Percentiles rank a stretch among this genome's conserved stretches.
Conservation (phyloP, 1,140 invertebrate genomes). For the Globodera rostochiensis region DNA sequence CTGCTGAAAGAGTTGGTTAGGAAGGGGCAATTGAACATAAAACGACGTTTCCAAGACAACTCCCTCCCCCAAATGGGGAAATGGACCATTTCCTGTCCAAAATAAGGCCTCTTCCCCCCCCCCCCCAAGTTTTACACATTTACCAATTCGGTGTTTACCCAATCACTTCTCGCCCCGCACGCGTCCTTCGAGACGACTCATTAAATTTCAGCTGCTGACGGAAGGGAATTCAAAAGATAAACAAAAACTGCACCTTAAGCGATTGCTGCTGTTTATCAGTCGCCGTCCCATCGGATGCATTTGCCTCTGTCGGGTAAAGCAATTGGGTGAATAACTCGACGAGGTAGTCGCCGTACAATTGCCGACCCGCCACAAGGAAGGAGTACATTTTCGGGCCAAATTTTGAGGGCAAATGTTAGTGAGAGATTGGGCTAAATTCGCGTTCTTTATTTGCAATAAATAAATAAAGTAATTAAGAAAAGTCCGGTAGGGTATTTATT, state of each 20-base stretch:
- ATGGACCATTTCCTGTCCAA: not conserved
- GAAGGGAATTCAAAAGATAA: no score
- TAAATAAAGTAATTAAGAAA: no score
- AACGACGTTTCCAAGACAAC: not conserved
- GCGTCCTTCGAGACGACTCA: no score
- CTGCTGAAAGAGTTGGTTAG: not conserved
- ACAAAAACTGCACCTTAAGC: not conserved
- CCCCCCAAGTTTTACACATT: no score
- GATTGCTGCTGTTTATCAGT: slow-evolving; percentile 5
- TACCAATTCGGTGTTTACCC: no score
- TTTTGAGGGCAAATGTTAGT: slow-evolving; percentile 3
- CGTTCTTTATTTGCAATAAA: no score
- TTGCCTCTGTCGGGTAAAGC: slow-evolving; percentile 29
- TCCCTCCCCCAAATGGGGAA: not conserved
- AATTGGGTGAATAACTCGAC: slow-evolving; percentile 40
- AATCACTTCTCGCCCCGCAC: no score
- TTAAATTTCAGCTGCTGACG: not conserved
- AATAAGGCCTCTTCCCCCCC: not conserved
- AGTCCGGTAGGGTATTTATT: no score
- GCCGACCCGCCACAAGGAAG: slow-evolving; percentile 32
- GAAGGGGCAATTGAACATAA: not conserved
- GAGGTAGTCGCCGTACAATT: slow-evolving; percentile 44
- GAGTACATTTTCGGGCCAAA: slow-evolving; percentile 31
- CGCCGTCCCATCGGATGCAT: not conserved
- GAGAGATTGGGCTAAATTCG: not conserved